Conservation (phyloP, 2,797 vertebrate species). For the Acropternis orthonyx region DNA sequence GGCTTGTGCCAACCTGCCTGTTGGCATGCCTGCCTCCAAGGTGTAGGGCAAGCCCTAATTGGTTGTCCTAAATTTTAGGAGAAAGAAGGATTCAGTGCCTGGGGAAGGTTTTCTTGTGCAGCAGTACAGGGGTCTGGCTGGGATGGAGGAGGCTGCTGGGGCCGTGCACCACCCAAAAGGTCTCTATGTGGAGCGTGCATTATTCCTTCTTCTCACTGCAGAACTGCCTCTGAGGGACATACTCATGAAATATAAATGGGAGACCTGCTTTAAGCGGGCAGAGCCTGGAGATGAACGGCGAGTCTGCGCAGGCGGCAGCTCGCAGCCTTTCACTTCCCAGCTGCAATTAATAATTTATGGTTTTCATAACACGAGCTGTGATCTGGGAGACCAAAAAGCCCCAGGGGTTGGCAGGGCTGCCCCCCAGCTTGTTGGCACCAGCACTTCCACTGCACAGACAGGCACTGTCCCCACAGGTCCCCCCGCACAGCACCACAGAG, state of each 20-base stretch:
- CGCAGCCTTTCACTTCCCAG: background rate
- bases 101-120: background rate
- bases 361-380: background rate
- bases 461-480: background rate
- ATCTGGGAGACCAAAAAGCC: background rate
- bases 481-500: rapidly evolving
- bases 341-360: background rate
- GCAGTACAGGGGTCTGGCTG: rapidly evolving
- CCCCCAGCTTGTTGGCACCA: background rate
- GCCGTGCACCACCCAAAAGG: rapidly evolving
- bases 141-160: background rate
- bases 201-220: background rate
- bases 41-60: background rate
- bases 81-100: background rate
- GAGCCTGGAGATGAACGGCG: background rate
- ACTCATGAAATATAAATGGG: conserved; percentile 41
- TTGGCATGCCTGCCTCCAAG: background rate
- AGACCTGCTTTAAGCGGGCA: background rate
- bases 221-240: background rate
- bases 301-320: background rate
- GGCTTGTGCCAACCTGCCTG: background rate
- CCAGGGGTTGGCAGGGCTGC: background rate
- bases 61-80: background rate
- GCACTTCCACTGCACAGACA: background rate
- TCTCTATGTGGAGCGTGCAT: background rate